Evolutionary conservation across 2,113 vertebrate genomes (phyloP).

Genomic region (Notothenia rossii): DNA sequence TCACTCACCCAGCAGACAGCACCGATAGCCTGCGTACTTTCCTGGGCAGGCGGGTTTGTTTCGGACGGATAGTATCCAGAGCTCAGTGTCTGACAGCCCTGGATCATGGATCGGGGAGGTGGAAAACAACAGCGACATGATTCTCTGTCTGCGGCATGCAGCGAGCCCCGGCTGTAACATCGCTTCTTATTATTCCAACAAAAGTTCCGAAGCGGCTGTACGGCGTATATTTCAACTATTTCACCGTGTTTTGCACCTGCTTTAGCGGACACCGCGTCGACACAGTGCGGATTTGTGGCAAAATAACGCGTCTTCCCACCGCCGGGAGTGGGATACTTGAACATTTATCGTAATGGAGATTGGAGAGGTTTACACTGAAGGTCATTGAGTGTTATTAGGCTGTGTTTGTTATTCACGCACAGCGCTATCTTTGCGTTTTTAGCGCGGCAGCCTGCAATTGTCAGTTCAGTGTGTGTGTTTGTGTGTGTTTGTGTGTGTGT

Average conservation of each 20-base stretch:
- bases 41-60: slow-evolving; percentile 41
- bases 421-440: slow-evolving; percentile 46
- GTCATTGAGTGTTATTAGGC: slow-evolving; percentile 81
- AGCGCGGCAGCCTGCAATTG: slow-evolving; percentile 60
- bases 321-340: slow-evolving; percentile 78
- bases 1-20: slow-evolving; percentile 42
- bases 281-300: slow-evolving; percentile 70
- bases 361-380: slow-evolving; percentile 83
- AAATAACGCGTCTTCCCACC: slow-evolving; percentile 51
- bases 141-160: slow-evolving; percentile 78
- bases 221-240: slow-evolving; percentile 68
- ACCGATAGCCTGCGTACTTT: slow-evolving; percentile 34
- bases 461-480: slow-evolving; percentile 45
- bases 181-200: slow-evolving; percentile 73
- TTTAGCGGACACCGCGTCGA: slow-evolving; percentile 76
- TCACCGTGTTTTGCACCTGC: slow-evolving; percentile 80
- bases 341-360: slow-evolving; percentile 79
- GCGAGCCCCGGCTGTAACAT: slow-evolving; percentile 58
- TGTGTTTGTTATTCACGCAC: slow-evolving; percentile 63
- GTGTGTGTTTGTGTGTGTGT: slow-evolving; percentile 39
- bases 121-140: slow-evolving; percentile 83
- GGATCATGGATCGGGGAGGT: slow-evolving; percentile 82
- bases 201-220: slow-evolving; percentile 85
- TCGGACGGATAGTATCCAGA: slow-evolving; percentile 64
- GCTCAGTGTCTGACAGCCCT: slow-evolving; percentile 66